Evolutionary conservation across 2,888 invertebrate genomes (phyloP).

Genomic region (Megamerina dolium): DNA sequence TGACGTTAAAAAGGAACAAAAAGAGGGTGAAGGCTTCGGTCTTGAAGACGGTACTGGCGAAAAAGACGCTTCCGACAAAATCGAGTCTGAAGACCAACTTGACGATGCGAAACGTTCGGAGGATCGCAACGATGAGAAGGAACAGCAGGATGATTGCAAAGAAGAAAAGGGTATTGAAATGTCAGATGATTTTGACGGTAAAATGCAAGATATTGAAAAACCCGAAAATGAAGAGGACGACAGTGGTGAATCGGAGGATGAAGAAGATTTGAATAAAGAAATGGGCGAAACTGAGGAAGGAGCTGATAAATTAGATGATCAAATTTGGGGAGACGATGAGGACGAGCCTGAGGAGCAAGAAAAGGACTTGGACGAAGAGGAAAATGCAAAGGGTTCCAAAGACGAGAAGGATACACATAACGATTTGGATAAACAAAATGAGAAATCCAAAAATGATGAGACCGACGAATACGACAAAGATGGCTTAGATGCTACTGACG

Average conservation of each 20-base stretch:
- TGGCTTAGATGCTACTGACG: constrained; percentile 45
- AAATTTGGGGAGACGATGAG: constrained; percentile 83
- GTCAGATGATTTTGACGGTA: constrained; percentile 88
- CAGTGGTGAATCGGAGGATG: constrained; percentile 61
- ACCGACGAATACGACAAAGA: constrained; percentile 55
- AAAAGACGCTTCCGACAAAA: constrained; percentile 88
- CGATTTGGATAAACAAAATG: constrained; percentile 50
- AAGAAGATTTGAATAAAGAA: constrained; percentile 85
- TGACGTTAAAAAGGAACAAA: constrained; percentile 52
- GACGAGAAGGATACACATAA: constrained; percentile 63
- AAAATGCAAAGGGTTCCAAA: constrained; percentile 63
- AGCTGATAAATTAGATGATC: constrained; percentile 75
- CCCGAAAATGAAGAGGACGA: constrained; percentile 54
- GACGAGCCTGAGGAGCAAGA: constrained; percentile 60
- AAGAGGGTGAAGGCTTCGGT: constrained; percentile 71
- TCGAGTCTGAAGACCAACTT: constrained; percentile 81
- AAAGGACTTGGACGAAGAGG: constrained; percentile 56
- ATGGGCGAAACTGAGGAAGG: constrained; percentile 91
- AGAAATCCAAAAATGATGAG: constrained; percentile 51
- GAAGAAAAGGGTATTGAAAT: constrained; percentile 92
- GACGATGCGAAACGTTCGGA: constrained; percentile 79
- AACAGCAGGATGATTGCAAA: constrained; percentile 70
- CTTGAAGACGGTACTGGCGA: constrained; percentile 80
- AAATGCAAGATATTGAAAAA: constrained; percentile 60
- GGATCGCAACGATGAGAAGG: constrained; percentile 56